These are phyloP conservation scores for Forbesichthys papilliferus DNA, from an alignment of 2,113 vertebrate species.

Conservation along the genomic window DNA sequence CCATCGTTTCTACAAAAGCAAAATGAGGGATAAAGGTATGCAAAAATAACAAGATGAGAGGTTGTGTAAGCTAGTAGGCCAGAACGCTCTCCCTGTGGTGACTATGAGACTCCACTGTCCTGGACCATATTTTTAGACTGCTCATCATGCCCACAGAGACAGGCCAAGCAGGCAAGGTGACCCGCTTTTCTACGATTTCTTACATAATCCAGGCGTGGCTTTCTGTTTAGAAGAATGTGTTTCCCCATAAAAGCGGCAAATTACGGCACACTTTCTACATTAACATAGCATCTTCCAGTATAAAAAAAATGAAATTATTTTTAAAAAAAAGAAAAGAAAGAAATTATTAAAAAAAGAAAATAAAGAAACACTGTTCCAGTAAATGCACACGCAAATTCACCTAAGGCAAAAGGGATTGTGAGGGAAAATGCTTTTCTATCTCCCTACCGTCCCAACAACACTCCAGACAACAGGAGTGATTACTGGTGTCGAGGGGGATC, in stretches of 20 bases:
- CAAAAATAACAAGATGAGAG: background rate
- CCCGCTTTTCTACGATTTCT: constrained; percentile 69
- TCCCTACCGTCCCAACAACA: constrained; percentile 22
- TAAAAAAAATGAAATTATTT: constrained; percentile 14
- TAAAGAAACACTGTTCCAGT: constrained; percentile 36
- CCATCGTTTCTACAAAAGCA: background rate
- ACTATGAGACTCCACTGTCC: constrained; percentile 64
- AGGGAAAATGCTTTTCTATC: constrained; percentile 55
- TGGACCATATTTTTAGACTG: constrained; percentile 76
- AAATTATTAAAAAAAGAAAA: background rate
- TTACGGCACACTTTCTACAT: constrained; percentile 71
- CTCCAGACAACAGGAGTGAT: constrained; percentile 38
- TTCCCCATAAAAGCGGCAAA: constrained; percentile 42
- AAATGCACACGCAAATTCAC: constrained; percentile 64
- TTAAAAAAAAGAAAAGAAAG: constrained; percentile 1
- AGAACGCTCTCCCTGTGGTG: constrained; percentile 58
- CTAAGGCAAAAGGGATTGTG: constrained; percentile 69
- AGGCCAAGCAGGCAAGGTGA: constrained; percentile 66
- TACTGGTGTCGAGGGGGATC: constrained; percentile 14
- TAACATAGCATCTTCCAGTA: constrained; percentile 50
- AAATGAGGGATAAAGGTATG: constrained; percentile 5
- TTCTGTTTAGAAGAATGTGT: constrained; percentile 28
- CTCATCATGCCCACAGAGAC: constrained; percentile 63
- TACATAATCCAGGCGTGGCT: constrained; percentile 51
- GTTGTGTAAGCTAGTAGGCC: constrained; percentile 53